Base-by-base conservation (phyloP, 1,140 invertebrate genomes). In the Aphelenchoides fujianensis region DNA sequence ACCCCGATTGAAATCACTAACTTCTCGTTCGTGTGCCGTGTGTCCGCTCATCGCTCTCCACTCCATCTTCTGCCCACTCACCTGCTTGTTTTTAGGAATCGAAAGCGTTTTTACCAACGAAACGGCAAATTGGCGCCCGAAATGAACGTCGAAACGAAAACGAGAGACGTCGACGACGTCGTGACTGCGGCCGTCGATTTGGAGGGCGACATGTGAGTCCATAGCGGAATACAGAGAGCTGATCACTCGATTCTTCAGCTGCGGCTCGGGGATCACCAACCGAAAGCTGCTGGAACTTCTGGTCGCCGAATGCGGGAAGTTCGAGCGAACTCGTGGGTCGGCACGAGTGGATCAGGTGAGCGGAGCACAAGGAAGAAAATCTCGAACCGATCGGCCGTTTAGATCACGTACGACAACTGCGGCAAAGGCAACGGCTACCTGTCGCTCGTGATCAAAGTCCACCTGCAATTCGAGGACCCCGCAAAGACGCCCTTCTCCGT, bases 401-500 rank as follows among this genome's bases (percentile, higher is more conserved):
- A n/a, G 23, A 19, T n/a, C n/a, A n/a, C n/a, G n/a, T n/a, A n/a
- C n/a, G n/a, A n/a, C n/a, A n/a, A n/a, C n/a, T n/a, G n/a, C n/a
- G n/a, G n/a, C 55, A 59, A 59, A 19, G 55, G 55, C 55, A 59
- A 59, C 19, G 55, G 55, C 7, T 59, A 59, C 19, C 34, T 59
- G 55, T 59, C 55, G 5, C 23, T 59, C 5, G 55, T 59, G 27
- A 59, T 59, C 19, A 59, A 59, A 19, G 55, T 59, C 23, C 19
- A 59, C 34, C 27, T 59, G 12, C 55, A 59, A 16, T 59, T 59
- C 19, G 55, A 59, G 5, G 23, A 23, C 19, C 5, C 5, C 12
- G 34, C 5, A 5, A 59, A 59, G 34, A 19, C 55, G 7, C 55
- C 55, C 12, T 59, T 59, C 19, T 59, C 55, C 5, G 55, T 59